Conservation (phyloP, 2,888 invertebrate genomes). For the Aplocera efformata region DNA sequence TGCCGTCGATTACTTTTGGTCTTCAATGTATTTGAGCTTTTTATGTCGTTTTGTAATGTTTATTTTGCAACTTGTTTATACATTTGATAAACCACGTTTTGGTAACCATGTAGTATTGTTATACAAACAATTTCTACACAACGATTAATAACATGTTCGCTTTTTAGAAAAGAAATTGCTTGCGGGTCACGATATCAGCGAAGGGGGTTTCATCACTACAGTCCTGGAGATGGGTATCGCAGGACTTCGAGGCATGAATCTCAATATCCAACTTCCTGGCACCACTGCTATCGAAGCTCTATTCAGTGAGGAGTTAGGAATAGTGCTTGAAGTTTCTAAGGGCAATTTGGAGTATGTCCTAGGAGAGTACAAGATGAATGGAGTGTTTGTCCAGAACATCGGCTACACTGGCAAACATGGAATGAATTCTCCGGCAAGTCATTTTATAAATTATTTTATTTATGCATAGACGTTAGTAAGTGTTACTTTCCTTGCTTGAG, state of each 20-base stretch:
- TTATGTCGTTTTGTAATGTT: no score
- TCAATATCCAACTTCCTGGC: conserved; percentile 75
- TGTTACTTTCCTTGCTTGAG: no score
- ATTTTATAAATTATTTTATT: neutral
- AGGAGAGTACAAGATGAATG: conserved; percentile 78
- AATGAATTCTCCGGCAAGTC: conserved; percentile 80
- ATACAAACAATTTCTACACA: neutral
- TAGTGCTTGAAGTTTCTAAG: conserved; percentile 87
- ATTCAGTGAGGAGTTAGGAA: conserved; percentile 93
- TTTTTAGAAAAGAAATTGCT: conserved; percentile 82
- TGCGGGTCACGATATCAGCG: conserved; percentile 97
- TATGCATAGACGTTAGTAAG: no score
- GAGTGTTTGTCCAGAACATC: conserved; percentile 84
- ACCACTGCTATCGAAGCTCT: conserved; percentile 83
- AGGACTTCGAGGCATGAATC: conserved; percentile 89
- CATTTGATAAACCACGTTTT: no score
- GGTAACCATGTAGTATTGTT: no score
- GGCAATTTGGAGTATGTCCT: conserved; percentile 80
- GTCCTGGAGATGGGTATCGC: conserved; percentile 98
- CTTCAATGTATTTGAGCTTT: no score
- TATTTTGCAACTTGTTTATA: no score
- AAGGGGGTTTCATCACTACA: conserved; percentile 95
- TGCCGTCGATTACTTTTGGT: no score
- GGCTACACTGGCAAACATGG: conserved; percentile 85
- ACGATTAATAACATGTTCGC: neutral